Evolutionary conservation across 1,140 invertebrate genomes (phyloP).

Genomic region (Branchinecta lynchi): DNA sequence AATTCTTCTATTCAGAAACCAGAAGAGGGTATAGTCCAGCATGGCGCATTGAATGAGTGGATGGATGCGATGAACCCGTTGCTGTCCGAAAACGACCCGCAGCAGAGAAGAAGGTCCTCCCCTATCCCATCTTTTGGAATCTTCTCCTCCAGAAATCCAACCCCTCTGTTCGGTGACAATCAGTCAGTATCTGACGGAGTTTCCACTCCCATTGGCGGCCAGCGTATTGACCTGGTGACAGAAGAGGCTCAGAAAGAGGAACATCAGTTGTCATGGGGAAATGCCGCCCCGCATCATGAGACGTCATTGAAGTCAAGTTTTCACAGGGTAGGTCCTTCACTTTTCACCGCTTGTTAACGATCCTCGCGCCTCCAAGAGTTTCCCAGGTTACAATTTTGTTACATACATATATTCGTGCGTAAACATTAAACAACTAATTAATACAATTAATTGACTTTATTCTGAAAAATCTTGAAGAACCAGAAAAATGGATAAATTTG

Average conservation of each 20-base stretch:
- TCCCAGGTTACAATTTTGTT: no score
- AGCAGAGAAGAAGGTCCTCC: background rate
- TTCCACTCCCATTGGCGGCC: background rate
- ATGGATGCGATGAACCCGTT: background rate
- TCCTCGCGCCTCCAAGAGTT: no score
- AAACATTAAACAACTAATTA: no score
- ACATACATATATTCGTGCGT: no score
- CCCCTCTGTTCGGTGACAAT: constrained; percentile 2
- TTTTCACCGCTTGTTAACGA: background rate
- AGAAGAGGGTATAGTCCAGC: background rate
- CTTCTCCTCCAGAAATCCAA: background rate
- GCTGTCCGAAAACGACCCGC: background rate
- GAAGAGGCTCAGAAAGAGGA: background rate
- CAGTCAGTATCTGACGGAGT: background rate
- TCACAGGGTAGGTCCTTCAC: background rate
- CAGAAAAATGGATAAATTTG: no score
- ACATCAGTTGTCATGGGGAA: background rate
- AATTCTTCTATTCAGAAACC: background rate
- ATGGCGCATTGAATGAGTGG: background rate
- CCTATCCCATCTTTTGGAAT: background rate
- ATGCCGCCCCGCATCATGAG: background rate
- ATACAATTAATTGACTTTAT: no score
- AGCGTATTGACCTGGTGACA: background rate
- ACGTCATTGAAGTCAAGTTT: background rate
- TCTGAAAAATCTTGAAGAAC: no score